Evolutionary conservation across 1,140 invertebrate species (phyloP).

Genomic region (Colletes latitarsis): DNA sequence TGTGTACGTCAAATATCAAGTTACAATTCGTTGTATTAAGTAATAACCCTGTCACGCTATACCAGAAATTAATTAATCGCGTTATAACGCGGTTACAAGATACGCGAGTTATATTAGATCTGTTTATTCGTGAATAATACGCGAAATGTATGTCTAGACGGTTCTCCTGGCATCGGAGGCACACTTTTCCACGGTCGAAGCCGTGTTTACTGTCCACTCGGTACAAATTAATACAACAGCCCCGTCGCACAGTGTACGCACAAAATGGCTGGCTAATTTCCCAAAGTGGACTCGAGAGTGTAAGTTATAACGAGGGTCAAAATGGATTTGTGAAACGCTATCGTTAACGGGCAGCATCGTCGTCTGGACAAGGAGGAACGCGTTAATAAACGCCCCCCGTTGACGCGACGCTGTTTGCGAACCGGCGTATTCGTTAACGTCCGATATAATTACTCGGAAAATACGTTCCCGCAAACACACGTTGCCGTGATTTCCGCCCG

Average conservation of each 20-base stretch:
- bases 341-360: constrained; percentile 19
- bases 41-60: too few relatives aligned
- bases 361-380: constrained; percentile 6
- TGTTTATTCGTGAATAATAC: too few relatives aligned
- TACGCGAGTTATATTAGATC: too few relatives aligned
- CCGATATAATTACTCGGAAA: constrained; percentile 44
- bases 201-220: neutral
- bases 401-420: constrained; percentile 17
- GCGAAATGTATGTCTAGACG: neutral
- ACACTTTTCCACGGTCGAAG: neutral
- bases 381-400: constrained; percentile 35
- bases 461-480: constrained; percentile 6
- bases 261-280: constrained; percentile 22
- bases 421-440: constrained; percentile 36
- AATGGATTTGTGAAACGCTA: constrained; percentile 27
- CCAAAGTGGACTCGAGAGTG: constrained; percentile 4
- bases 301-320: constrained; percentile 26
- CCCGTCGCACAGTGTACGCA: neutral
- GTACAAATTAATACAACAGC: neutral
- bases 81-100: too few relatives aligned
- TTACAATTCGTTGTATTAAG: too few relatives aligned
- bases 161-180: too few relatives aligned
- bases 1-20: too few relatives aligned
- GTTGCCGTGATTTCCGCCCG: neutral
- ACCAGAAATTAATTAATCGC: too few relatives aligned